Evolutionary conservation across 2,888 invertebrate species (phyloP).

Genomic region (Hypomecis punctinalis): DNA sequence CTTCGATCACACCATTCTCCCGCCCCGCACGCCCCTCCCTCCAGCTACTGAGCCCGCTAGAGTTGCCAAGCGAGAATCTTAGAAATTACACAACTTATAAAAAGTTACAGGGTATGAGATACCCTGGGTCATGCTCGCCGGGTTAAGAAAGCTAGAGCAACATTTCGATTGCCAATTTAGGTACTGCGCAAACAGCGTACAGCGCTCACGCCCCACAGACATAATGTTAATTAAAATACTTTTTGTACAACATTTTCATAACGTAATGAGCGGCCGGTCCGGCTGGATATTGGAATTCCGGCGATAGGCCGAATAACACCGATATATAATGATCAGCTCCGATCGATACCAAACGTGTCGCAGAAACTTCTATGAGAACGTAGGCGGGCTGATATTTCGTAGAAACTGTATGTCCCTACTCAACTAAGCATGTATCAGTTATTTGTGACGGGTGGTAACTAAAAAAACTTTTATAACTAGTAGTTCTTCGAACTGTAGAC

Average conservation of each 20-base stretch:
- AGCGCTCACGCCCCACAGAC: slow-evolving; percentile 23
- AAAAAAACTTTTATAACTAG: not conserved
- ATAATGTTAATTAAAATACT: slow-evolving; percentile 48
- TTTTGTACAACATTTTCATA: slow-evolving; percentile 29
- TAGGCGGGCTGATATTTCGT: not conserved
- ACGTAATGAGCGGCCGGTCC: slow-evolving; percentile 12
- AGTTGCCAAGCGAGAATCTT: no score
- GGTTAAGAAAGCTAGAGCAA: no score
- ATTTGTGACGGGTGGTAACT: not conserved
- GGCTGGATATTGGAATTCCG: slow-evolving; percentile 9
- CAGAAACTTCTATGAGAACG: not conserved
- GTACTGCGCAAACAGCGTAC: slow-evolving; percentile 2
- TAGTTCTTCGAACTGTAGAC: no score
- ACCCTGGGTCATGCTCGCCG: no score
- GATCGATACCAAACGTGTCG: slow-evolving; percentile 2
- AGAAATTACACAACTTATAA: no score
- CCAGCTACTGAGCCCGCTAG: no score
- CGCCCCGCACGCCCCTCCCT: no score
- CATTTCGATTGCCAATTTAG: not conserved
- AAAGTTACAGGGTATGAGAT: no score
- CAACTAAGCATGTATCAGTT: not conserved
- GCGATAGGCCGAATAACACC: slow-evolving; percentile 3
- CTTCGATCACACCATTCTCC: no score
- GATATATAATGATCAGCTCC: not conserved
- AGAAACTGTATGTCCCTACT: not conserved